These are phyloP conservation scores for Drosophila pegasa DNA, from an alignment of 2,888 invertebrate species.

Conservation along the genomic window DNA sequence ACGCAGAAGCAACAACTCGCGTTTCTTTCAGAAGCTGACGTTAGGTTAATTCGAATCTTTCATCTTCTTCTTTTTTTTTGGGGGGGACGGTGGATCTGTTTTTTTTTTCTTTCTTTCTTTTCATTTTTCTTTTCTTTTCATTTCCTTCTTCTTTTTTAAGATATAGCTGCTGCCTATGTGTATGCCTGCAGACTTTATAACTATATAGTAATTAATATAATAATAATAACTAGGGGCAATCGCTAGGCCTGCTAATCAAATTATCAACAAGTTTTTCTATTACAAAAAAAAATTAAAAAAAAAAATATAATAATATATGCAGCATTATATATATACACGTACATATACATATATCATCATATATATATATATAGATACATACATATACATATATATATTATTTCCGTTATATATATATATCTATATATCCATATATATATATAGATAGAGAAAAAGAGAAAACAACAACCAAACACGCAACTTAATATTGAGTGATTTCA, in stretches of 20 bases:
- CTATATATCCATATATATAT: constrained; percentile 4
- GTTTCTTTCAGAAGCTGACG: constrained; percentile 5
- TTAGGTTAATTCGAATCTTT: constrained; percentile 10
- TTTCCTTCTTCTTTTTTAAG: constrained; percentile 6
- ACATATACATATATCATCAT: background rate
- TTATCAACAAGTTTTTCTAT: constrained; percentile 63
- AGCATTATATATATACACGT: constrained; percentile 1
- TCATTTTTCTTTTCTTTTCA: background rate
- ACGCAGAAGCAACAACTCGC: constrained; percentile 38
- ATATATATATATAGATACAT: constrained; percentile 5
- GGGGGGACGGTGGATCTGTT: constrained; percentile 49
- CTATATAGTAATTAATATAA: constrained; percentile 47
- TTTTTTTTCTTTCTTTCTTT: background rate
- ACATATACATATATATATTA: background rate
- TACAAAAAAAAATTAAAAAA: constrained; percentile 53
- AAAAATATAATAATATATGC: constrained; percentile 26
- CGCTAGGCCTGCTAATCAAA: constrained; percentile 51
- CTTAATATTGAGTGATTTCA: constrained; percentile 24
- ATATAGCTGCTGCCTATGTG: constrained; percentile 16
- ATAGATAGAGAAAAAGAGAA: constrained; percentile 7
- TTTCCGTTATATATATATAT: constrained; percentile 10
- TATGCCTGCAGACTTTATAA: constrained; percentile 35
- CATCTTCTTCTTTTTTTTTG: background rate
- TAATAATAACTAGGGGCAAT: constrained; percentile 57
- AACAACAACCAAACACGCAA: constrained; percentile 45